Evolutionary conservation across 2,797 vertebrate species (phyloP).

Genomic region (Sciaenops ocellatus): DNA sequence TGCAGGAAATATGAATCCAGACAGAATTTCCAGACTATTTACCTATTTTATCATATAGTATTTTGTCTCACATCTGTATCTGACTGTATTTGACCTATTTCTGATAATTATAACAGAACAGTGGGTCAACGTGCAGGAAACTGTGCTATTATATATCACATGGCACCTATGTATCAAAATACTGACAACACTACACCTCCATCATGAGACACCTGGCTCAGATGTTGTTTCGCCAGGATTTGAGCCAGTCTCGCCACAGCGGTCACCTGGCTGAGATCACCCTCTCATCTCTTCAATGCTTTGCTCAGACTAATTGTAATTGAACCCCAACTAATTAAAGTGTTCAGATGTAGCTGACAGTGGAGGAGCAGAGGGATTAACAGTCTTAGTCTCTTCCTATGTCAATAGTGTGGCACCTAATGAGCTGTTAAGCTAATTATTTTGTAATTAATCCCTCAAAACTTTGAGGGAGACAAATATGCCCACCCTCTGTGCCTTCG

Average conservation of each 20-base stretch:
- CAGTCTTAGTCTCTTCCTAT: slow-evolving; percentile 24
- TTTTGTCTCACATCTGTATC: neutral
- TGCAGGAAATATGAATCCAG: neutral
- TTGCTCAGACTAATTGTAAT: slow-evolving; percentile 67
- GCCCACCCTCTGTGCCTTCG: slow-evolving; percentile 20
- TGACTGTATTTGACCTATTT: neutral
- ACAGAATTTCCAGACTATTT: neutral
- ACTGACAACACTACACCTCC: neutral
- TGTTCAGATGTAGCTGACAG: slow-evolving; percentile 49
- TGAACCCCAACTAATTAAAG: slow-evolving; percentile 60
- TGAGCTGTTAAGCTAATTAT: slow-evolving; percentile 60
- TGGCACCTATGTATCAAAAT: neutral
- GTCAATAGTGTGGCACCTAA: slow-evolving; percentile 52
- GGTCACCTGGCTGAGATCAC: slow-evolving; percentile 23
- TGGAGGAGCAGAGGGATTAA: slow-evolving; percentile 35
- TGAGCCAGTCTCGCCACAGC: slow-evolving; percentile 4
- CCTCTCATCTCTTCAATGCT: slow-evolving; percentile 21
- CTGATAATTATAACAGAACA: neutral
- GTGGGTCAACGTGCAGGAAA: neutral
- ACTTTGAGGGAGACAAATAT: slow-evolving; percentile 25
- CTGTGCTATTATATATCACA: neutral
- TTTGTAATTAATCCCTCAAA: slow-evolving; percentile 62
- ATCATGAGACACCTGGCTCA: slow-evolving; percentile 1
- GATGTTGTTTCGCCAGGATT: slow-evolving; percentile 23
- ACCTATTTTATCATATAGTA: neutral